Evolutionary conservation across 2,113 vertebrate species (phyloP), one percentile per base, ranked within the genome.

Genomic region (Rhabdornis inornatus): DNA sequence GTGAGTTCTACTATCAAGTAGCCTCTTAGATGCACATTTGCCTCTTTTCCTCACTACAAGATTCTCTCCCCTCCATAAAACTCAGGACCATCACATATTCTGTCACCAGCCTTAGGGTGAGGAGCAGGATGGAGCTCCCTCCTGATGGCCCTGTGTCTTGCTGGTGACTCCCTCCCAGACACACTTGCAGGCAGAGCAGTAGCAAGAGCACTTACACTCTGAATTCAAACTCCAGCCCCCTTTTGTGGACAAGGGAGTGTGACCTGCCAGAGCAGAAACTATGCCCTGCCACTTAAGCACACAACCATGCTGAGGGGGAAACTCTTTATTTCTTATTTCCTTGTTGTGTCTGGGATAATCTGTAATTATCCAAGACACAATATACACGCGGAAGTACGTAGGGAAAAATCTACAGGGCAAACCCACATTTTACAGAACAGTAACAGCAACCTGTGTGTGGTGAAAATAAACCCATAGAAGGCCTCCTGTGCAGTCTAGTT

Each of bases 101-200:
- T 11, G 7, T 33, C 44, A 31, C 10, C 30, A 80, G 50, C 11
- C 28, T 17, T 2, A 1, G 3, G 12, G 25, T 24, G 33, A 39
- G 40, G 49, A 72, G 42, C 28, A 69, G 57, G 39, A 44, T 2
- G 28, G 12, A 28, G 52, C 39, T 75, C 40, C 27, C 27, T 47
- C 15, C 42, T 7, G 27, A 27, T 28, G 7, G 1, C 18, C 2
- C 33, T 6, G 23, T 1, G 3, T 17, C 37, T 1, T 3, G 5
- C 28, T 59, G 61, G 28, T 6, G 11, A 47, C 44, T 86, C 24
- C 15, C 35, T 80, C 14, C 14, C n/a, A 65, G 24, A 33, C 20
- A 49, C 0, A 3, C 23, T 5, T 35, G 45, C 70, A 87, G 45
- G 23, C 7, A 80, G 35, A 55, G 14, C 49, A 45, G n/a, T 2